These are phyloP conservation scores for Drosophila ambigua DNA, from an alignment of 1,140 invertebrate genomes.

Conservation along the genomic window DNA sequence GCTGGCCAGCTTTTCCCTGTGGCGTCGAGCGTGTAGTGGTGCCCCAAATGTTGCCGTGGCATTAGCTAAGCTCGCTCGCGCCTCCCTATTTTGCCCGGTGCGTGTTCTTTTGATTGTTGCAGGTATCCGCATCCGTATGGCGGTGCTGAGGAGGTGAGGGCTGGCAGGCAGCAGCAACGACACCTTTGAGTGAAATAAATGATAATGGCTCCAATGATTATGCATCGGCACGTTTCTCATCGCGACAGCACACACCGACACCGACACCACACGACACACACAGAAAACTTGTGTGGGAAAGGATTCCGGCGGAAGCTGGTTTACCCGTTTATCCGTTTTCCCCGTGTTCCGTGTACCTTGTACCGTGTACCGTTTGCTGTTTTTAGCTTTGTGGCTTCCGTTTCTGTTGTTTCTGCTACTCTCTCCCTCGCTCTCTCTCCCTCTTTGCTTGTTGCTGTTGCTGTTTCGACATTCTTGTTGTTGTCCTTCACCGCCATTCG, in stretches of 20 bases:
- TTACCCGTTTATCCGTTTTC: background rate
- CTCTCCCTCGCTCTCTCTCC: constrained; percentile 1
- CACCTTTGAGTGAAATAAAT: constrained; percentile 81
- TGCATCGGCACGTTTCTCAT: constrained; percentile 82
- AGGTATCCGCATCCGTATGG: constrained; percentile 33
- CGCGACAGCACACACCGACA: constrained; percentile 46
- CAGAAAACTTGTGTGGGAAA: constrained; percentile 21
- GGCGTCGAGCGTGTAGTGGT: background rate
- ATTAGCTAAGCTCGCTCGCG: constrained; percentile 24
- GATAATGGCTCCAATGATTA: constrained; percentile 81
- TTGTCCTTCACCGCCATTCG: constrained; percentile 55
- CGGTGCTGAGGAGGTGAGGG: background rate
- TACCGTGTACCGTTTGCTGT: constrained; percentile 26
- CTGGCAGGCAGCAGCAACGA: constrained; percentile 43
- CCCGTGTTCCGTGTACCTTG: background rate
- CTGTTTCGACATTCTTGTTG: constrained; percentile 23
- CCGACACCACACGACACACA: background rate
- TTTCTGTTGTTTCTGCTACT: constrained; percentile 30
- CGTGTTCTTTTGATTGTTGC: constrained; percentile 74
- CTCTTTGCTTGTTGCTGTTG: constrained; percentile 19
- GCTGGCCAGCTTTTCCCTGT: too few relatives aligned
- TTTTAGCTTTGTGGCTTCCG: constrained; percentile 44
- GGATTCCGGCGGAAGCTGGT: constrained; percentile 34
- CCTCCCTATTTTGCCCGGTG: constrained; percentile 26
- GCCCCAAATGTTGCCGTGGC: constrained; percentile 3